phyloP scores from a whole-genome alignment of 2,888 invertebrate genomes.

The Panopea generosa region DNA sequence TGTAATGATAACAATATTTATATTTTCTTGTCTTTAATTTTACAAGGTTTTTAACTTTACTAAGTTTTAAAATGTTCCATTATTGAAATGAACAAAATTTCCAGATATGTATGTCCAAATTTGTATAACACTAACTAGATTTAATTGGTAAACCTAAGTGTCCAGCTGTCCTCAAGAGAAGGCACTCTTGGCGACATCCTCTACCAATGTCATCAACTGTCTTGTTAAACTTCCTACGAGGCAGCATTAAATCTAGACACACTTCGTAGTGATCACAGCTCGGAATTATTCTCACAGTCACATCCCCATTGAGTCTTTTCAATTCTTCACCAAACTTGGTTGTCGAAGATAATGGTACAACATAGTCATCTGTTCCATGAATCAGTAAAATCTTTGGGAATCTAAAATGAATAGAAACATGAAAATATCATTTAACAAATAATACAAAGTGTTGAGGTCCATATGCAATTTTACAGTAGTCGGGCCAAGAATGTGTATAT shows the following conservation, averaged over 20 bases:
- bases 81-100: no score
- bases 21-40: no score
- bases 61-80: no score
- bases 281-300: slow-evolving; percentile 77
- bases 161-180: slow-evolving; percentile 33
- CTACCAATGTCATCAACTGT: slow-evolving; percentile 74
- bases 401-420: slow-evolving; percentile 74
- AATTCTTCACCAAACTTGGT: slow-evolving; percentile 76
- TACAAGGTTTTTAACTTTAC: no score
- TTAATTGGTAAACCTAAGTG: no score
- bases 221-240: slow-evolving; percentile 69
- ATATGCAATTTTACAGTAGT: neutral
- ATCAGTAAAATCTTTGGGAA: slow-evolving; percentile 79
- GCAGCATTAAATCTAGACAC: slow-evolving; percentile 80
- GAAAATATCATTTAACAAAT: no score
- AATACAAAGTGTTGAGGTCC: no score
- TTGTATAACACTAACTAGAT: no score
- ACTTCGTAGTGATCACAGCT: slow-evolving; percentile 80
- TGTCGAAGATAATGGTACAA: slow-evolving; percentile 77
- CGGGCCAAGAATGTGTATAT: neutral
- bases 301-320: slow-evolving; percentile 70
- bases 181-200: slow-evolving; percentile 68
- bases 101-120: no score
- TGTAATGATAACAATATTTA: no score
- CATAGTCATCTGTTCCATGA: slow-evolving; percentile 80